These are phyloP conservation scores for Eupithecia pulchellata DNA, from an alignment of 2,888 invertebrate species.

Conservation along the genomic window DNA sequence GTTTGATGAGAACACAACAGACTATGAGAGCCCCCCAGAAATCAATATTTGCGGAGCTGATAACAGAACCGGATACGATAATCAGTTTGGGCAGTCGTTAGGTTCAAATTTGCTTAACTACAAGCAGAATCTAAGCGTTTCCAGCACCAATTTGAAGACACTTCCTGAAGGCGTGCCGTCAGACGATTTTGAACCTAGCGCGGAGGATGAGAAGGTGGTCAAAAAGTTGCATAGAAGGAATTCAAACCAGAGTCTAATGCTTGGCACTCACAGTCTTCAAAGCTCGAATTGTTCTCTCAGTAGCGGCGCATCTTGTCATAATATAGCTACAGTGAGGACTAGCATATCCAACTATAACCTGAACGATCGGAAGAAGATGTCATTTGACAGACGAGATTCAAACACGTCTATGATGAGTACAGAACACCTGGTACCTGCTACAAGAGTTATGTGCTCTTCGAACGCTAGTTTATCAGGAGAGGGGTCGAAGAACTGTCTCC, in stretches of 20 bases:
- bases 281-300: constrained; percentile 83
- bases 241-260: constrained; percentile 86
- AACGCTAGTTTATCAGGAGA: constrained; percentile 76
- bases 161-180: constrained; percentile 89
- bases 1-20: constrained; percentile 77
- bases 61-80: constrained; percentile 60
- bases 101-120: constrained; percentile 86
- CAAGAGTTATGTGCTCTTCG: constrained; percentile 80
- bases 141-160: constrained; percentile 89
- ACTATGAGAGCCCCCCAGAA: constrained; percentile 71
- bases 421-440: constrained; percentile 72
- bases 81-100: constrained; percentile 59
- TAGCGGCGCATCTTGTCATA: constrained; percentile 78
- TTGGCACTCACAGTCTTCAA: constrained; percentile 83
- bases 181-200: constrained; percentile 85
- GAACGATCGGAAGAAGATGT: constrained; percentile 85
- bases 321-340: constrained; percentile 73
- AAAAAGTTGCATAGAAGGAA: constrained; percentile 85
- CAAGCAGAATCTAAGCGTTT: constrained; percentile 87
- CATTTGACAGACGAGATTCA: constrained; percentile 93
- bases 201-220: constrained; percentile 73
- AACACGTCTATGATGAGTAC: constrained; percentile 91
- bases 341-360: constrained; percentile 80
- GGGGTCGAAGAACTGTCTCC: constrained; percentile 86
- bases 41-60: constrained; percentile 71